Evolutionary conservation across 2,113 vertebrate genomes (phyloP), one percentile per base, ranked within the genome.

Genomic region (Neogale vison): DNA sequence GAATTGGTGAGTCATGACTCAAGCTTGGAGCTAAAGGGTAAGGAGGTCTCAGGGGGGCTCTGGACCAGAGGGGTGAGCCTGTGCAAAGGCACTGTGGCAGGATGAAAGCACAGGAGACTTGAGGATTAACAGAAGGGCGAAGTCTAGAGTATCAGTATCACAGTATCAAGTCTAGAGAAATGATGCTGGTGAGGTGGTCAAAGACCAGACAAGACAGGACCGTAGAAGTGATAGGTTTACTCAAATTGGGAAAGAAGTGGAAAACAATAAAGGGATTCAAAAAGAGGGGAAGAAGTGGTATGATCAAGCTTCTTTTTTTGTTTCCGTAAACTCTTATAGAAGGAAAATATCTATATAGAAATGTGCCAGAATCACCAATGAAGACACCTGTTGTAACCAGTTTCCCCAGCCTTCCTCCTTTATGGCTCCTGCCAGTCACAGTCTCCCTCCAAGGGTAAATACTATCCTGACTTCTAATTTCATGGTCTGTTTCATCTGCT

Each of bases 351-450:
- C 4, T 57, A 29, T 42, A 21, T 21, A 50, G 34, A 65, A 80
- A 29, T 31, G 42, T 90, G 36, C 29, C 34, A 29, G 67, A 65
- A 47, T 84, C 81, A 83, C n/a, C 65, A 55, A 15, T 8, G n/a
- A 81, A 72, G 47, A n/a, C 11, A n/a, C 14, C 31, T 23, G 24
- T 9, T 9, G 6, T 52, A 20, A 77, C 10, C 11, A 55, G 17
- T 20, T 11, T 29, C 65, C 36, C 11, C 13, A n/a, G 20, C 29
- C 23, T 20, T 31, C 14, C 13, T 15, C 20, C 0, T 34, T 5
- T 5, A 0, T 10, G n/a, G 13, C 23, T 77, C 34, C 31, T 4
- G 61, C 6, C 9, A 29, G 55, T 50, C 42, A 15, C 26, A 1
- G 13, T 10, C 24, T 31, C 45, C 39, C 69, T 61, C 24, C 45